Evolutionary conservation across 2,797 vertebrate species (phyloP).

Genomic region (Hafferia zeledoni): DNA sequence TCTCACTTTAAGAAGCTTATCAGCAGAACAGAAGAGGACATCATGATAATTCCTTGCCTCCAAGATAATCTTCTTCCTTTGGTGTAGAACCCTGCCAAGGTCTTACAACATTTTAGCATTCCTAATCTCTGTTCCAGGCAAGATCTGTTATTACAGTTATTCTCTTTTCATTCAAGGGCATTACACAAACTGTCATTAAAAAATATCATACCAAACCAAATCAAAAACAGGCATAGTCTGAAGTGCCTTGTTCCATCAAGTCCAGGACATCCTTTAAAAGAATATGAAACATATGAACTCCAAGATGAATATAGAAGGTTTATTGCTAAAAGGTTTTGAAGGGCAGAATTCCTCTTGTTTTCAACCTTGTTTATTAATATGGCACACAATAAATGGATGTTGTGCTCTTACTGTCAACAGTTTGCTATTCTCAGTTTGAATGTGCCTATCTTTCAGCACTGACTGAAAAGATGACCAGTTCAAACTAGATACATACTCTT

Average conservation of each 20-base stretch:
- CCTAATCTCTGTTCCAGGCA: neutral
- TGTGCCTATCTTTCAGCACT: neutral
- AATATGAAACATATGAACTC: neutral
- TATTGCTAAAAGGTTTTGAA: neutral
- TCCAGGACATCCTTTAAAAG: neutral
- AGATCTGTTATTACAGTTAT: neutral
- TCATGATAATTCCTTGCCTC: neutral
- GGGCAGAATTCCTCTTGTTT: neutral
- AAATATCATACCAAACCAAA: neutral
- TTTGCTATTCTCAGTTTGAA: neutral
- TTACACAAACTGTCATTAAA: neutral
- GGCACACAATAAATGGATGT: neutral
- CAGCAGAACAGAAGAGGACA: conserved; percentile 1
- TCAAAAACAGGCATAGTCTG: neutral
- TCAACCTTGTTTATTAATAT: neutral
- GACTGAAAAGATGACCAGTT: neutral
- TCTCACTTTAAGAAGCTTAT: neutral
- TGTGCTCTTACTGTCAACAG: neutral
- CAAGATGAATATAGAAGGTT: neutral
- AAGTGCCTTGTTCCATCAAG: neutral
- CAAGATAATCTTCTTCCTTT: neutral
- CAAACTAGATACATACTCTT: neutral
- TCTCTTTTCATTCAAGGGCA: neutral
- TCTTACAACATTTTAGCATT: conserved; percentile 10
- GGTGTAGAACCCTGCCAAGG: neutral